phyloP scores from a whole-genome alignment of 2,797 vertebrate species.

The Fistularia tabacaria region DNA sequence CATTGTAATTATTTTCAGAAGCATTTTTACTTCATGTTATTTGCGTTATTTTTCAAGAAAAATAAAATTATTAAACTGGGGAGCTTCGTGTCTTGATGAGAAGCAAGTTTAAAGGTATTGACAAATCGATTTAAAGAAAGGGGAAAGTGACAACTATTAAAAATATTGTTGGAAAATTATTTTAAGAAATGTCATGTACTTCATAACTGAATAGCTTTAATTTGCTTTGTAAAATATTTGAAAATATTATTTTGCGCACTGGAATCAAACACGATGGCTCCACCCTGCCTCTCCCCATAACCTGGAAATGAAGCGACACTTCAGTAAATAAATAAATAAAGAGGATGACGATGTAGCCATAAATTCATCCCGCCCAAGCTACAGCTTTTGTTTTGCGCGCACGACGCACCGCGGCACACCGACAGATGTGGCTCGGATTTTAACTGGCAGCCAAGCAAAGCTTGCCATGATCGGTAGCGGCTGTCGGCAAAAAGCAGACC shows the following conservation, averaged over 20 bases:
- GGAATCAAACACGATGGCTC: constrained; percentile 15
- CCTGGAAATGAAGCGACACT: constrained; percentile 61
- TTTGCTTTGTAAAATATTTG: no score
- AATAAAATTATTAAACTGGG: constrained; percentile 55
- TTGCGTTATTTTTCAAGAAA: constrained; percentile 79
- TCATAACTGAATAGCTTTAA: no score
- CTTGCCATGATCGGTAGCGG: neutral
- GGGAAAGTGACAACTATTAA: no score
- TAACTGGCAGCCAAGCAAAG: neutral
- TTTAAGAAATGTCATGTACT: no score
- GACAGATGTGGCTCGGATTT: constrained; percentile 17
- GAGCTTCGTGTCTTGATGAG: constrained; percentile 2
- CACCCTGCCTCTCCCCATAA: constrained; percentile 45
- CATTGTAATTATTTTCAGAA: constrained; percentile 81
- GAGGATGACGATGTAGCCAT: constrained; percentile 19
- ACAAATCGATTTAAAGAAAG: no score
- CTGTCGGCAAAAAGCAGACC: constrained; percentile 3
- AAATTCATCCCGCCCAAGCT: neutral
- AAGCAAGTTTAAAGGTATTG: neutral
- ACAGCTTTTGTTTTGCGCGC: no score
- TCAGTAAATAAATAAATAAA: constrained; percentile 33
- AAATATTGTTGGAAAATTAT: no score
- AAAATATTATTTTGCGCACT: no score
- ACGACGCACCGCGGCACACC: neutral
- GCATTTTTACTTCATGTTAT: constrained; percentile 71